Percentiles rank a stretch among this genome's conserved stretches.
Conservation (phyloP, 1,140 invertebrate genomes). For the Orussus abietinus region DNA sequence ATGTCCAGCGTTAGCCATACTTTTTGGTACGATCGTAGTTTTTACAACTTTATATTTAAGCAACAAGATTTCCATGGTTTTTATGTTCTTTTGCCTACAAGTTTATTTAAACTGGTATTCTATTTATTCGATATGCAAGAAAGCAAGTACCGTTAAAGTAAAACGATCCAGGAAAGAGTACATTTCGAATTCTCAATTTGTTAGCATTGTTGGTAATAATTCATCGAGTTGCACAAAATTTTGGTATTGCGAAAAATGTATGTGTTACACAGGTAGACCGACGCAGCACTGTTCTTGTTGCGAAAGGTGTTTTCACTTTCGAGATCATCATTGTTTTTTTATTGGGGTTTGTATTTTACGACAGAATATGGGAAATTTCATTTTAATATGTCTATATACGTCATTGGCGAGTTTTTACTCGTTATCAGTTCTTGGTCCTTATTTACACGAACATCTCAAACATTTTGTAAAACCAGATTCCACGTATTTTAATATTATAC, state of each 20-base stretch:
- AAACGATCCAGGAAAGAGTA: slow-evolving; percentile 4
- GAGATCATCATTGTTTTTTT: slow-evolving; percentile 39
- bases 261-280: slow-evolving; percentile 28
- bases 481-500: slow-evolving; percentile 25
- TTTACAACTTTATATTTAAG: slow-evolving; percentile 29
- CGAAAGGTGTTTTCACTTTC: slow-evolving; percentile 35
- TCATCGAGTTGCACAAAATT: slow-evolving; percentile 19
- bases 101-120: slow-evolving; percentile 40
- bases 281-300: slow-evolving; percentile 32
- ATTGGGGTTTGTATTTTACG: slow-evolving; percentile 32
- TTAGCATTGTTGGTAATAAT: background rate
- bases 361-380: slow-evolving; percentile 39
- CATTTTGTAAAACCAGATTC: slow-evolving; percentile 20
- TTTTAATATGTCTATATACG: slow-evolving; percentile 35
- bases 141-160: slow-evolving; percentile 23
- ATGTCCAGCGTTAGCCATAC: slow-evolving; percentile 16
- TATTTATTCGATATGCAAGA: slow-evolving; percentile 26
- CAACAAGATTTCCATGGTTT: slow-evolving; percentile 25
- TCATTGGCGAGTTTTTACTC: slow-evolving; percentile 34
- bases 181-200: slow-evolving; percentile 11
- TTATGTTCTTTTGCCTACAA: slow-evolving; percentile 34
- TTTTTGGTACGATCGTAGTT: slow-evolving; percentile 19
- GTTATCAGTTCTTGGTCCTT: slow-evolving; percentile 25
- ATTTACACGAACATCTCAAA: slow-evolving; percentile 31
- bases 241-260: slow-evolving; percentile 38